These are phyloP conservation scores for Lepidotrigona ventralis DNA, from an alignment of 1,140 invertebrate species.

Conservation along the genomic window DNA sequence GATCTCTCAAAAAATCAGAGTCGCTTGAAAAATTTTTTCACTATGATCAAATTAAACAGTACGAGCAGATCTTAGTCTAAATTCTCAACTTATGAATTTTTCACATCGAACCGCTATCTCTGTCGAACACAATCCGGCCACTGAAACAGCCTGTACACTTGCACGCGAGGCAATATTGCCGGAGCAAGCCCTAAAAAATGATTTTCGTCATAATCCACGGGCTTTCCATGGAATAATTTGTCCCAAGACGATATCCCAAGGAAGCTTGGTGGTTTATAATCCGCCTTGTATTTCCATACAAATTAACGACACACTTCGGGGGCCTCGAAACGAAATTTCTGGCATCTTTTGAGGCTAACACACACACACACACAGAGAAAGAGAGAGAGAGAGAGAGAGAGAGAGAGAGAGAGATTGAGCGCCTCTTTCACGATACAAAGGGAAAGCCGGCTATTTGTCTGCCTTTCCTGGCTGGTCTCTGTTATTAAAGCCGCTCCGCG, in stretches of 20 bases:
- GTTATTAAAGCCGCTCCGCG: conserved; percentile 15
- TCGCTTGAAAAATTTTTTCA: too few relatives aligned
- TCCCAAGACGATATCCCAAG: conserved; percentile 11
- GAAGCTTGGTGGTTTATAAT: conserved; percentile 46
- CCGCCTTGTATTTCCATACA: conserved; percentile 56
- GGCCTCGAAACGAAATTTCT: conserved; percentile 34
- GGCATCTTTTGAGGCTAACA: conserved; percentile 13
- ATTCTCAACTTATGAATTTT: not conserved
- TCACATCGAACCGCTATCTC: not conserved
- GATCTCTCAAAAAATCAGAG: too few relatives aligned
- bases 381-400: not conserved
- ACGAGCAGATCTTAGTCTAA: not conserved
- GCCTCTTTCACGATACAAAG: conserved; percentile 19
- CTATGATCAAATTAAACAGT: too few relatives aligned
- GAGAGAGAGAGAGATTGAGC: not conserved
- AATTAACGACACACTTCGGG: conserved; percentile 43
- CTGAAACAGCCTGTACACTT: not conserved
- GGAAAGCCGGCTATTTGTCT: conserved; percentile 26
- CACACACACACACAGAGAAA: not conserved
- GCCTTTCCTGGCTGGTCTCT: not conserved
- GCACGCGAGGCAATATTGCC: not conserved
- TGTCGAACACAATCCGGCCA: not conserved
- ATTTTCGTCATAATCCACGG: not conserved
- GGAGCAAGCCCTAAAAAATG: not conserved
- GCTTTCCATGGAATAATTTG: not conserved